A percentile compares a stretch with the other conserved stretches of the same genome.
Evolutionary conservation across 2,113 vertebrate species (phyloP).

Genomic region (Hippotragus niger): DNA sequence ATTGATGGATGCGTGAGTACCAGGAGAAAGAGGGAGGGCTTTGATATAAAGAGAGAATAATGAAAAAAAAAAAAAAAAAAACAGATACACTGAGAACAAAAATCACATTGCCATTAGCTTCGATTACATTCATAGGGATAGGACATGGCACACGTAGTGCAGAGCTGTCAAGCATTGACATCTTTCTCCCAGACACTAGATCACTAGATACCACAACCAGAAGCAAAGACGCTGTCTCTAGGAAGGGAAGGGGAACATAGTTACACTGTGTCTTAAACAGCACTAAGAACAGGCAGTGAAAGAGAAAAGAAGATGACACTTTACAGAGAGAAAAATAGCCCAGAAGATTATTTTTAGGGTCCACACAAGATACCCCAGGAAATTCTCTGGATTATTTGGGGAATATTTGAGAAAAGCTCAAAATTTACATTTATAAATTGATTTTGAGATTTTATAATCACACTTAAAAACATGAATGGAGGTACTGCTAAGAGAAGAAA

Average conservation of each 20-base stretch:
- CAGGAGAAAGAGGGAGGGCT: not conserved
- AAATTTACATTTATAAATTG: not conserved
- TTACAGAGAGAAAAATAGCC: not conserved
- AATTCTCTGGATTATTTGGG: not conserved
- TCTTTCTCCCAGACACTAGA: not conserved
- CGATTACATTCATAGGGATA: not conserved
- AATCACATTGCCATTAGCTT: not conserved
- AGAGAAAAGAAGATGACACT: not conserved
- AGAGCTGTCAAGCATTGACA: not conserved
- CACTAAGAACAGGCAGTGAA: not conserved
- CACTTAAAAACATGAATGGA: not conserved
- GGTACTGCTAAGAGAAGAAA: not conserved
- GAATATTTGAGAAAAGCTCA: not conserved
- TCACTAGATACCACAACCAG: not conserved
- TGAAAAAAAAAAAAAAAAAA: not conserved
- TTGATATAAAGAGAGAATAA: not conserved
- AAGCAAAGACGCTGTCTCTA: not conserved
- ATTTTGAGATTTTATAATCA: not conserved
- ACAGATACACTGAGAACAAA: not conserved
- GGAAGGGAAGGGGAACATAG: not conserved
- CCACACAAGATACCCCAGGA: not conserved
- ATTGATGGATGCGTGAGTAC: not conserved
- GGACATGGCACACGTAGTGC: not conserved
- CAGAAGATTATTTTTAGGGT: not conserved
- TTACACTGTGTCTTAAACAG: not conserved